Evolutionary conservation across 2,113 vertebrate genomes (phyloP), one percentile per base, ranked within the genome.

Genomic region (Ciconia stormi): DNA sequence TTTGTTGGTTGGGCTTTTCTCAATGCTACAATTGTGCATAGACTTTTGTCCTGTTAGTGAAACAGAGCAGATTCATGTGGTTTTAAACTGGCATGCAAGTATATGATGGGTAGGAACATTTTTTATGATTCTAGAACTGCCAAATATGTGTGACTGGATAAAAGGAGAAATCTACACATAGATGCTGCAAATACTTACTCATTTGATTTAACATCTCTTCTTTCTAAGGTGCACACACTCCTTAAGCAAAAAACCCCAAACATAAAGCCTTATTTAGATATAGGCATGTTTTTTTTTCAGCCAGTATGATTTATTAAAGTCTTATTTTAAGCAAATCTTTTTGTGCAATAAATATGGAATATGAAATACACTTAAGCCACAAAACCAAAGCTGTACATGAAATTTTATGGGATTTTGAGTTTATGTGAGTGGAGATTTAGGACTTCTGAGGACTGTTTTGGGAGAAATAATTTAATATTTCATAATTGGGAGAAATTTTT

Each of bases 281-380:
- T 4, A 76, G 2, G 3, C 25, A 0, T 25, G 7, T 15, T 1
- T 1, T 58, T 42, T 77, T 87, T 36, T n/a, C 8, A 47, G 4
- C 0, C 5, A 30, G 47, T 46, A 34, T 38, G 15, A 55, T 62
- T 74, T 82, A 38, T 49, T 76, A 40, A 69, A 66, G 16, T 53
- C 3, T 62, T 88, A 40, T 30, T 52, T 62, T 56, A 62, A 61
- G 12, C 7, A 63, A 66, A 49, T 40, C 1, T 67, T 65, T 84
- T 61, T 62, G 2, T 87, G 16, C 19, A 30, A 34, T 19, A 67
- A 74, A 49, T 50, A 56, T 2, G 5, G 62, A 78, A 46, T 74
- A 29, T 53, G 16, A 74, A 87, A 61, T 46, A 53, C 2, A 30
- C 6, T 82, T 63, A 83, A 58, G 13, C 4, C 63, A 71, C 5